phyloP scores from a whole-genome alignment of 2,113 vertebrate genomes.

The Mellivora capensis region DNA sequence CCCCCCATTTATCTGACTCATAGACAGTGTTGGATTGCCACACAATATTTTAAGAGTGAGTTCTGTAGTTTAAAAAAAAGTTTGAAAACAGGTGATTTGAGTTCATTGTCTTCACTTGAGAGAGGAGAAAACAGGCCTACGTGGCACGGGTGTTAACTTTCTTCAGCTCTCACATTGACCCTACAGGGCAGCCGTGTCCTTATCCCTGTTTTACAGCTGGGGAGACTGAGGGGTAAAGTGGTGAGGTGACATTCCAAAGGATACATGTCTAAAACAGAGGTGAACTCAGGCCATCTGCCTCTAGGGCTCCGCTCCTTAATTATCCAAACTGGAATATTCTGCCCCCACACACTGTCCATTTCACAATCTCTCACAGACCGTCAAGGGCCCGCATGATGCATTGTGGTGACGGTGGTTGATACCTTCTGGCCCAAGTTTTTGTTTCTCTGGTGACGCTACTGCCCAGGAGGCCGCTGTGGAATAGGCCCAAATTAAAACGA shows the following conservation, averaged over 20 bases:
- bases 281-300: conserved; percentile 24
- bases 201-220: neutral
- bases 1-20: neutral
- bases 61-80: neutral
- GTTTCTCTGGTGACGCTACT: conserved; percentile 41
- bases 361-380: neutral
- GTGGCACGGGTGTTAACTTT: neutral
- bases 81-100: conserved; percentile 33
- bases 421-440: conserved; percentile 14
- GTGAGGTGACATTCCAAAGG: conserved; percentile 34
- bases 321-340: conserved; percentile 28
- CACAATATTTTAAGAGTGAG: neutral
- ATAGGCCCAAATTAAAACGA: neutral
- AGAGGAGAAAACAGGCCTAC: neutral
- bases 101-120: neutral
- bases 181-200: neutral
- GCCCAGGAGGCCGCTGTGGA: neutral
- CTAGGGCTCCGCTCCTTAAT: neutral
- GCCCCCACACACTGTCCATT: neutral
- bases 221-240: neutral
- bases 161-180: neutral
- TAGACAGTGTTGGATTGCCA: neutral
- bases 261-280: neutral
- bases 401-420: neutral
- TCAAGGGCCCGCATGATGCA: neutral